These are phyloP conservation scores for Chironomus tentans DNA, from an alignment of 2,888 invertebrate species.

Conservation along the genomic window DNA sequence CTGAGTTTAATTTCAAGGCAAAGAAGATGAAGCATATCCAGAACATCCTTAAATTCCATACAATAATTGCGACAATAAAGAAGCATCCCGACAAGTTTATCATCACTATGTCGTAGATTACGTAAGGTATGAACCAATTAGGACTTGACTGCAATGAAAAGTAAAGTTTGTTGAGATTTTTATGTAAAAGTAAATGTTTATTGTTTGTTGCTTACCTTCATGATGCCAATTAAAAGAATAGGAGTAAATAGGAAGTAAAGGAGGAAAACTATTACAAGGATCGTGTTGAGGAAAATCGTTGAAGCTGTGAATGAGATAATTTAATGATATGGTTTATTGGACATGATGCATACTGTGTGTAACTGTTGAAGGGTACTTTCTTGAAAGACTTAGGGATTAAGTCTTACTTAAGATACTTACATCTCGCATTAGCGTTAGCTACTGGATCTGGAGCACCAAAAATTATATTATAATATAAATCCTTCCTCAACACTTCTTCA, in stretches of 20 bases:
- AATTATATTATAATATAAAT: conserved; percentile 1
- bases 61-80: conserved; percentile 14
- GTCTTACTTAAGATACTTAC: neutral
- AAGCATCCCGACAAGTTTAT: conserved; percentile 16
- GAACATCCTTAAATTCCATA: conserved; percentile 17
- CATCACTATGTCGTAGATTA: conserved; percentile 11
- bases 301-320: neutral
- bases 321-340: neutral
- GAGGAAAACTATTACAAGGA: neutral
- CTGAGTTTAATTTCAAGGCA: conserved; percentile 3
- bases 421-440: neutral
- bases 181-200: neutral
- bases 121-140: conserved; percentile 15
- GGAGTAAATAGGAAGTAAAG: conserved; percentile 17
- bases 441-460: neutral
- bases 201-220: neutral
- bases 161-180: neutral
- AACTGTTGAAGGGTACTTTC: too few relatives aligned
- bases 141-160: conserved; percentile 7
- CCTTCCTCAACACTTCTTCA: neutral
- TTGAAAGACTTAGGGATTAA: too few relatives aligned
- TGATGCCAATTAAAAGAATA: neutral
- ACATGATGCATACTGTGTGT: too few relatives aligned
- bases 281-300: conserved; percentile 10
- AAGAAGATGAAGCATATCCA: conserved; percentile 19